Percentiles rank a stretch among this genome's conserved stretches.
These are phyloP conservation scores for rat (Rattus norvegicus) DNA, from an alignment of 2,113 vertebrate genomes.

Conservation along the genomic window GRCr8 NC_086022.1:44672001-44672500, in stretches of 20 bases:
- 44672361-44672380: conserved; percentile 93
- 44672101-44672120: conserved; percentile 67
- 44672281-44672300: conserved; percentile 93
- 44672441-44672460: conserved; percentile 97
- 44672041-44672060: neutral
- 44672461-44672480: conserved; percentile 97
- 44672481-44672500: conserved; percentile 99
- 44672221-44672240: conserved; percentile 98
- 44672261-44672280: conserved; percentile 99
- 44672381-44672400: conserved; percentile 98
- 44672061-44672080: conserved; percentile 14
- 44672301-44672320: conserved; percentile 96
- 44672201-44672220: conserved; percentile 89
- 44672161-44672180: conserved; percentile 85
- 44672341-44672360: conserved; percentile 98
- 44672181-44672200: conserved; percentile 85
- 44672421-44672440: conserved; percentile 99
- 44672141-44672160: conserved; percentile 65
- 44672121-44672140: conserved; percentile 82
- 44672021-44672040: neutral
- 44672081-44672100: conserved; percentile 77
- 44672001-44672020: neutral
- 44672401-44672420: conserved; percentile 99
- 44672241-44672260: conserved; percentile 98
- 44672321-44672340: conserved; percentile 94